Evolutionary conservation across 2,888 invertebrate genomes (phyloP), one percentile per base, ranked within the genome.

Genomic region (Lepeophtheirus nordmannii): DNA sequence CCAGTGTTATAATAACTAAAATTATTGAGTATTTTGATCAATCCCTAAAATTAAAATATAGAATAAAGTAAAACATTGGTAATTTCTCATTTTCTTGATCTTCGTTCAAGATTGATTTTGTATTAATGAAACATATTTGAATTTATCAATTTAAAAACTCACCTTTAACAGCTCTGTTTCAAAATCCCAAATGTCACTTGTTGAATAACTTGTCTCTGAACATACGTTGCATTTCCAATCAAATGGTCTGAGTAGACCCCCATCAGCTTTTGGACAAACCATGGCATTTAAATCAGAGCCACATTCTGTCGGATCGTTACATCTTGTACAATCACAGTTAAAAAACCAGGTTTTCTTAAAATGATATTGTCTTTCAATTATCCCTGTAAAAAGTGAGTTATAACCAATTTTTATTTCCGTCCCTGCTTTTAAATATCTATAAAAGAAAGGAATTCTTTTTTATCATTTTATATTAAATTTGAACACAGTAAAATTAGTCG

Each of bases 321-420:
- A 46, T 46, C 53, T 14, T 8, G 8, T 14, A 17, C 58, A 58
- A 14, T 58, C 23, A 20, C 58, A 58, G 5, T 58, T 9, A 23
- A 58, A 58, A 22, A 58, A 58, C 58, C 58, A 58, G 58, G 23
- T 23, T 7, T 58, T 14, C 1, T 20, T n/a, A 23, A 58, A 58
- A 7, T 22, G 14, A 17, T 58, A 14, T 58, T 20, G 1, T 23
- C 58, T 58, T 20, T 58, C 23, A 23, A 17, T 17, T 3, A 58
- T 17, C 14, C 58, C 58, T 20, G 23, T 14, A 58, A 58, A 23
- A 14, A 58, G 14, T 12, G 58, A 58, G 58, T 58, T 58, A 20
- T 58, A 58, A 7, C 23, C 14, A 23, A 58, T 58, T 14, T 17
- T 58, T 1, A 58, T 17, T 20, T 58, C 58, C 14, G 58, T 58